Percentiles rank a stretch among this genome's conserved stretches.
phyloP scores from a whole-genome alignment of 2,888 invertebrate species.

The Polylopha cassiicola region DNA sequence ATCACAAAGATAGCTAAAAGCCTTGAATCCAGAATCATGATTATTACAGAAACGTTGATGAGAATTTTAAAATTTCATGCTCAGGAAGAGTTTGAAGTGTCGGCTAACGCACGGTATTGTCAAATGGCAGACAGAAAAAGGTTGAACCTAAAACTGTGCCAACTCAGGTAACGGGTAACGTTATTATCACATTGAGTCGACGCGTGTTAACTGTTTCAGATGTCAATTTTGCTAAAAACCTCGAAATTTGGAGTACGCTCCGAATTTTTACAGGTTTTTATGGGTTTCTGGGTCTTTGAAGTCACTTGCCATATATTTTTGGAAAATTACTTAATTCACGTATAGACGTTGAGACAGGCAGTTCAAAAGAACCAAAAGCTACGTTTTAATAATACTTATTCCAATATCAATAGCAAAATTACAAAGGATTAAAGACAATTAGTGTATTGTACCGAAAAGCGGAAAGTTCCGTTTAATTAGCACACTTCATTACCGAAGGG shows the following conservation, averaged over 20 bases:
- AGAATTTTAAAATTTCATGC: no score
- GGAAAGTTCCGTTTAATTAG: slow-evolving; percentile 6
- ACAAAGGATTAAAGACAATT: no score
- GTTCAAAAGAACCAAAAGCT: no score
- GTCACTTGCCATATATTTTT: no score
- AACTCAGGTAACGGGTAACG: slow-evolving; percentile 29
- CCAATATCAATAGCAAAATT: no score
- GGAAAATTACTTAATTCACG: no score
- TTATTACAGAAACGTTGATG: slow-evolving; percentile 4
- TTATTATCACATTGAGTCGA: slow-evolving; percentile 28
- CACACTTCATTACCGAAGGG: neutral
- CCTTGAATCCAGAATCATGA: slow-evolving; percentile 24
- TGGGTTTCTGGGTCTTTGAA: no score
- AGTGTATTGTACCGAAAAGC: neutral
- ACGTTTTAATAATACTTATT: no score
- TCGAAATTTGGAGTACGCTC: slow-evolving; percentile 16
- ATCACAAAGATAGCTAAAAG: slow-evolving; percentile 24
- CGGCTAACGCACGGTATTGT: slow-evolving; percentile 1
- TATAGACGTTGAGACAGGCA: no score
- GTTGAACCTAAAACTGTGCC: slow-evolving; percentile 29
- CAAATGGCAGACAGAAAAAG: slow-evolving; percentile 20
- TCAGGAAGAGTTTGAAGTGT: no score
- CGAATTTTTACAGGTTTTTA: neutral
- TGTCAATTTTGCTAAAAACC: slow-evolving; percentile 22
- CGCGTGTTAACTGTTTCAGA: slow-evolving; percentile 28